A percentile compares a stretch with the other conserved stretches of the same genome.
Conservation (phyloP, 2,797 vertebrate species). For the Sebastes oblongus region DNA sequence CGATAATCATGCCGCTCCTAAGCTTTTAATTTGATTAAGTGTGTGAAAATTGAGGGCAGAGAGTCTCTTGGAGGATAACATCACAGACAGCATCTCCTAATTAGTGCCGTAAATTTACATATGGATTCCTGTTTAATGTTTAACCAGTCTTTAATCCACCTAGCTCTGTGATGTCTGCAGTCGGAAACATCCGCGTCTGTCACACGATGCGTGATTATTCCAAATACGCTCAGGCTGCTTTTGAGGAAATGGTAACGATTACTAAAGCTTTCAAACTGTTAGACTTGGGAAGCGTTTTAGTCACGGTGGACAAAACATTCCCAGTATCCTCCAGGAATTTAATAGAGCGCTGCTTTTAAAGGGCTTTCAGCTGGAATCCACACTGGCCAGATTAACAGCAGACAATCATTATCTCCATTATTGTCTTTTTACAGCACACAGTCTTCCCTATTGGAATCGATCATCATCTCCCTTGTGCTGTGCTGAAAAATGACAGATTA, state of each 20-base stretch:
- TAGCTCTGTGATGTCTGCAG: conserved; percentile 87
- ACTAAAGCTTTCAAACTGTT: conserved; percentile 81
- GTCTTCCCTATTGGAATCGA: conserved; percentile 56
- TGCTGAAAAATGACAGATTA: conserved; percentile 63
- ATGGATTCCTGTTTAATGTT: conserved; percentile 91
- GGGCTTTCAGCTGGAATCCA: conserved; percentile 60
- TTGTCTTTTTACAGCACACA: conserved; percentile 46
- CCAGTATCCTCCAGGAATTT: conserved; percentile 56
- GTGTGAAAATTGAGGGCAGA: conserved; percentile 89
- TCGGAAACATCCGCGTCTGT: conserved; percentile 77
- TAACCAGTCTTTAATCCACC: conserved; percentile 91
- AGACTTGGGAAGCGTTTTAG: conserved; percentile 74
- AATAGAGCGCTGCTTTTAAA: conserved; percentile 57
- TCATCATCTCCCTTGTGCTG: conserved; percentile 50
- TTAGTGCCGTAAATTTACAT: conserved; percentile 93
- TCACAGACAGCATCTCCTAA: conserved; percentile 84
- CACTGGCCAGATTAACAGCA: conserved; percentile 69
- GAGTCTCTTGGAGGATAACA: conserved; percentile 88
- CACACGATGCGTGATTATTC: conserved; percentile 84
- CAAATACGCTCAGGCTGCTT: conserved; percentile 79
- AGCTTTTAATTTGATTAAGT: conserved; percentile 98
- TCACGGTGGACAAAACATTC: conserved; percentile 68
- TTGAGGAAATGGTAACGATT: conserved; percentile 85
- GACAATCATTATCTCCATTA: conserved; percentile 62
- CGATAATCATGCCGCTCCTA: conserved; percentile 89